These are phyloP conservation scores for Macrobrachium nipponense DNA, from an alignment of 1,140 invertebrate species.

Conservation along the genomic window DNA sequence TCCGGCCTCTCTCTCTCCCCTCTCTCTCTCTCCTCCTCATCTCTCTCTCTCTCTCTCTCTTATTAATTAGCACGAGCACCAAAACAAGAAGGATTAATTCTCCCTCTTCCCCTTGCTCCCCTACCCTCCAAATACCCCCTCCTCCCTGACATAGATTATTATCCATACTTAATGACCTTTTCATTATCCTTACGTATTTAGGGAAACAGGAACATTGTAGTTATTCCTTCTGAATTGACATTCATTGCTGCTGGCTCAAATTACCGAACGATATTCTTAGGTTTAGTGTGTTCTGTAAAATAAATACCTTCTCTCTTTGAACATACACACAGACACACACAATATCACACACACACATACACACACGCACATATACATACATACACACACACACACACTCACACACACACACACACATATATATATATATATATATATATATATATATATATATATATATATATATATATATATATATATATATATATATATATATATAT, in stretches of 20 bases:
- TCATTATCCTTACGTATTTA: no score
- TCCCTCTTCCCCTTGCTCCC: not conserved
- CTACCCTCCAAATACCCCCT: not conserved
- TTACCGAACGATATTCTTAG: not conserved
- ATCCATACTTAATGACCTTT: no score
- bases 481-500: not conserved
- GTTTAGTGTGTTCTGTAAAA: no score
- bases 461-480: no score
- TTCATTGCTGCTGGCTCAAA: not conserved
- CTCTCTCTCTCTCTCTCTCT: not conserved
- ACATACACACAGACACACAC: no score
- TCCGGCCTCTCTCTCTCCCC: conserved; percentile 16
- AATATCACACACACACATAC: no score
- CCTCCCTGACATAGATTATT: not conserved
- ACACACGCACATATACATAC: not conserved
- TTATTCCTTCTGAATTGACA: not conserved
- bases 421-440: not conserved
- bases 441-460: no score
- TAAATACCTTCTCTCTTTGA: not conserved
- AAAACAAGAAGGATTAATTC: not conserved
- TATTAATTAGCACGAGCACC: no score
- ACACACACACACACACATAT: not conserved
- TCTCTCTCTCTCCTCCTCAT: not conserved
- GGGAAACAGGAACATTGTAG: no score
- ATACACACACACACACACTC: not conserved